Percentiles rank a stretch among this genome's conserved stretches.
These are phyloP conservation scores for Ophion slaviceki DNA, from an alignment of 2,888 invertebrate genomes.

Conservation along the genomic window DNA sequence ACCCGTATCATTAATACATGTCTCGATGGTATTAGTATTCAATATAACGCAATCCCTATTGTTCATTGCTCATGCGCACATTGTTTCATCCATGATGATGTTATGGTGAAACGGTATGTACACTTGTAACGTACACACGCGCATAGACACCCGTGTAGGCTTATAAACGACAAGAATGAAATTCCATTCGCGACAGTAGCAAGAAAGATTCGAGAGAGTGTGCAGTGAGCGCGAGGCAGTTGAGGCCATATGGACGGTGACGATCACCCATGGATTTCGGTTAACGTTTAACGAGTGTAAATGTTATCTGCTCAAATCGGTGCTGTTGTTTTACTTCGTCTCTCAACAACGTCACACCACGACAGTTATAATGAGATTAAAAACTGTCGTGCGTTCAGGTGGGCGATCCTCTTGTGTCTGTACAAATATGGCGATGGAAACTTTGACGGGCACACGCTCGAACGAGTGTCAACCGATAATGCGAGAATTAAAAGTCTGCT, in stretches of 20 bases:
- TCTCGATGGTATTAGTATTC: conserved; percentile 56
- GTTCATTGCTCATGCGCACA: conserved; percentile 65
- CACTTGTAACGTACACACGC: background rate
- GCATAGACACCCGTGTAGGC: conserved; percentile 9
- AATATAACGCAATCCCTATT: conserved; percentile 48
- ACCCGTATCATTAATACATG: conserved; percentile 16
- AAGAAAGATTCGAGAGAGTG: conserved; percentile 56
- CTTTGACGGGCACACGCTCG: conserved; percentile 2
- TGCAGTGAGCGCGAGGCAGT: conserved; percentile 30
- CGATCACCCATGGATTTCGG: conserved; percentile 63
- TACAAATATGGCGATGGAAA: conserved; percentile 40
- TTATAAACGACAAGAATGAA: conserved; percentile 56
- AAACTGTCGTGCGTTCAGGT: conserved; percentile 63
- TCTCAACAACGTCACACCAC: conserved; percentile 20
- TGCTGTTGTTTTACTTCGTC: background rate
- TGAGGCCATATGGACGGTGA: conserved; percentile 64
- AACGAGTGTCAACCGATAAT: background rate
- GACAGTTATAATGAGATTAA: conserved; percentile 56
- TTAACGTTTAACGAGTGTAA: conserved; percentile 67
- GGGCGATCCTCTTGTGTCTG: conserved; percentile 37
- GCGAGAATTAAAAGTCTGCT: background rate
- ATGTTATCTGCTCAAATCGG: conserved; percentile 63
- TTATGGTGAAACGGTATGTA: conserved; percentile 42
- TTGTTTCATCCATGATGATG: conserved; percentile 51
- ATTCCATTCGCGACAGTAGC: conserved; percentile 60